Conservation (phyloP, 1,140 invertebrate genomes). For the Belonocnema kinseyi region DNA sequence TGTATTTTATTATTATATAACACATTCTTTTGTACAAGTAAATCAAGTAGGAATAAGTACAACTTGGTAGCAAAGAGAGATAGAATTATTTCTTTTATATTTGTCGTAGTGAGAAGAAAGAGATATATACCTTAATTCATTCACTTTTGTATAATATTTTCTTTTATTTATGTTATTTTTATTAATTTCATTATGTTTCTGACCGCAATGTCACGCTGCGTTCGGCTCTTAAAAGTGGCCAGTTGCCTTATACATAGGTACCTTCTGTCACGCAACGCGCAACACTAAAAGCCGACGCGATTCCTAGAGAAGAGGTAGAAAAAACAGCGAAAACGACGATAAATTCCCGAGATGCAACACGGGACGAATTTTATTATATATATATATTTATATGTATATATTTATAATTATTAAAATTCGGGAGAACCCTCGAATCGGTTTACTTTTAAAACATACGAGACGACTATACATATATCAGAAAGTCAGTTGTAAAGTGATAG, state of each 20-base stretch:
- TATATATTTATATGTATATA: slow-evolving; percentile 61
- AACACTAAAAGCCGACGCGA: slow-evolving; percentile 58
- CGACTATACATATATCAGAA: slow-evolving; percentile 38
- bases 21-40: slow-evolving; percentile 77
- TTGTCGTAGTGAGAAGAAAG: slow-evolving; percentile 72
- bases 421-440: slow-evolving; percentile 50
- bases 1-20: slow-evolving; percentile 75
- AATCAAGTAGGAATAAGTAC: slow-evolving; percentile 77
- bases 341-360: slow-evolving; percentile 60
- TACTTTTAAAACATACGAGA: slow-evolving; percentile 52
- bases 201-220: slow-evolving; percentile 60
- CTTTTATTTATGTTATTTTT: slow-evolving; percentile 56
- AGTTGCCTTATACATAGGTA: slow-evolving; percentile 58
- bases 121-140: slow-evolving; percentile 67
- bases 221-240: slow-evolving; percentile 58
- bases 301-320: slow-evolving; percentile 72
- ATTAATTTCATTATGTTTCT: slow-evolving; percentile 70
- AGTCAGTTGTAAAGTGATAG: slow-evolving; percentile 28
- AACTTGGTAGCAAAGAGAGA: slow-evolving; percentile 77
- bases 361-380: slow-evolving; percentile 51
- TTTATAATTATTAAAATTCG: slow-evolving; percentile 63
- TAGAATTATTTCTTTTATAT: slow-evolving; percentile 73
- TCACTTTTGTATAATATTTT: slow-evolving; percentile 67
- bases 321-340: slow-evolving; percentile 73
- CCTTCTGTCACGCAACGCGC: slow-evolving; percentile 51